Evolutionary conservation across 2,888 invertebrate genomes (phyloP).

Genomic region (Pristionchus arcanus): DNA sequence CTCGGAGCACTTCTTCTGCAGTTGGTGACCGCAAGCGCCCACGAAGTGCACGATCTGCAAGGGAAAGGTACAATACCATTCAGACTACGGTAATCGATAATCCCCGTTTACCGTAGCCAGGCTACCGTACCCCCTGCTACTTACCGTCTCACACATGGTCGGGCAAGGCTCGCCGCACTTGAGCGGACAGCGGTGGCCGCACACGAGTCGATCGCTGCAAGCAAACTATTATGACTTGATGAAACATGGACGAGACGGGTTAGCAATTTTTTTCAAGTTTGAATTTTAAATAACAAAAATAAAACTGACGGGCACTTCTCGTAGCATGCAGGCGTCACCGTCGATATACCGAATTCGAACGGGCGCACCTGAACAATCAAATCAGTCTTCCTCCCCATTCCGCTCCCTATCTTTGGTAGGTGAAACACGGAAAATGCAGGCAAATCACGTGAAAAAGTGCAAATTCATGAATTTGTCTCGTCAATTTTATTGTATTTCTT

Average conservation of each 20-base stretch:
- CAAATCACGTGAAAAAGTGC: too few relatives aligned
- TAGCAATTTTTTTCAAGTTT: background rate
- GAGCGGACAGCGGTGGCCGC: conserved; percentile 60
- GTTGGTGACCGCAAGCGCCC: background rate
- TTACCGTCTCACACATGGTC: conserved; percentile 55
- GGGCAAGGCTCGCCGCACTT: conserved; percentile 59
- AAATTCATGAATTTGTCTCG: too few relatives aligned
- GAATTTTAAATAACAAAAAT: background rate
- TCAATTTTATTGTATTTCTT: too few relatives aligned
- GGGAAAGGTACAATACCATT: background rate
- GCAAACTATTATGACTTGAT: too few relatives aligned
- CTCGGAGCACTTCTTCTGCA: conserved; percentile 44
- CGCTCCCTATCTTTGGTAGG: too few relatives aligned
- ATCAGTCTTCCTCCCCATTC: too few relatives aligned
- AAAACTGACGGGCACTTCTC: conserved; percentile 16
- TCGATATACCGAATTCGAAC: background rate
- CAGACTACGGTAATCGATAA: background rate
- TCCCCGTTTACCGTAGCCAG: background rate
- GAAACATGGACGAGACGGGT: background rate
- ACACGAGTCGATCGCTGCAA: conserved; percentile 63
- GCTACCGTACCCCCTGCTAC: background rate
- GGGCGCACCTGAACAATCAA: too few relatives aligned
- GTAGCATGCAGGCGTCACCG: background rate
- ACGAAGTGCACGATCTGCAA: background rate
- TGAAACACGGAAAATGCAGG: too few relatives aligned